These are phyloP conservation scores for Aix galericulata DNA, from an alignment of 2,113 vertebrate species.

Conservation along the genomic window DNA sequence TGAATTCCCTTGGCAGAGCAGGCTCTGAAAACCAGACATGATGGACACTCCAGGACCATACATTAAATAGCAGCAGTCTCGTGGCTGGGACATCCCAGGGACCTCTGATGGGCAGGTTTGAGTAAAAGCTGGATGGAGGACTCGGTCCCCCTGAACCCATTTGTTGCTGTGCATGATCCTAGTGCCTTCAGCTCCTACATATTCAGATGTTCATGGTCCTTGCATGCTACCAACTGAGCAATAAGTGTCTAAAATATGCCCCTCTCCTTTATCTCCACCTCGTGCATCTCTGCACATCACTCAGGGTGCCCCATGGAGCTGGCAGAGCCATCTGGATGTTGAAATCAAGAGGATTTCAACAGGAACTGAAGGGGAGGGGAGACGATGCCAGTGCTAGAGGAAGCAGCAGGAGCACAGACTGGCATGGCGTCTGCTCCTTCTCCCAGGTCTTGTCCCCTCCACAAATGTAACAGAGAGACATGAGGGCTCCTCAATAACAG, in stretches of 20 bases:
- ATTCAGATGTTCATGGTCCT: background rate
- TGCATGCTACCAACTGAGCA: background rate
- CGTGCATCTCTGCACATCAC: too few species aligned
- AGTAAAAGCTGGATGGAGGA: background rate
- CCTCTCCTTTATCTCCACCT: background rate
- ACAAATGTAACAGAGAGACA: background rate
- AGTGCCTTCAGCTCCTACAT: background rate
- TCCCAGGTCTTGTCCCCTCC: background rate
- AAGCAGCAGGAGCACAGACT: background rate
- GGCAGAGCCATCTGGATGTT: background rate
- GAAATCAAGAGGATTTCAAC: background rate
- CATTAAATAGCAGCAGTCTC: background rate
- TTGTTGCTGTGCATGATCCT: rapidly evolving
- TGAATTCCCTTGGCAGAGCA: background rate
- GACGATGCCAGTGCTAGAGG: background rate
- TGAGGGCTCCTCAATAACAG: background rate
- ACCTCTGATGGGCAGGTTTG: background rate
- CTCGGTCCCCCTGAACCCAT: rapidly evolving
- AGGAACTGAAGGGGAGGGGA: background rate
- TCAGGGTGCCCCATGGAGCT: background rate
- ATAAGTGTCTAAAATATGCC: background rate
- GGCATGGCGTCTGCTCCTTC: background rate
- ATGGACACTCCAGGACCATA: background rate
- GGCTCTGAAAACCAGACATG: background rate
- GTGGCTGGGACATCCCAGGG: background rate